Base-by-base conservation (phyloP, 2,888 invertebrate genomes). In the Resseliella maxima region DNA sequence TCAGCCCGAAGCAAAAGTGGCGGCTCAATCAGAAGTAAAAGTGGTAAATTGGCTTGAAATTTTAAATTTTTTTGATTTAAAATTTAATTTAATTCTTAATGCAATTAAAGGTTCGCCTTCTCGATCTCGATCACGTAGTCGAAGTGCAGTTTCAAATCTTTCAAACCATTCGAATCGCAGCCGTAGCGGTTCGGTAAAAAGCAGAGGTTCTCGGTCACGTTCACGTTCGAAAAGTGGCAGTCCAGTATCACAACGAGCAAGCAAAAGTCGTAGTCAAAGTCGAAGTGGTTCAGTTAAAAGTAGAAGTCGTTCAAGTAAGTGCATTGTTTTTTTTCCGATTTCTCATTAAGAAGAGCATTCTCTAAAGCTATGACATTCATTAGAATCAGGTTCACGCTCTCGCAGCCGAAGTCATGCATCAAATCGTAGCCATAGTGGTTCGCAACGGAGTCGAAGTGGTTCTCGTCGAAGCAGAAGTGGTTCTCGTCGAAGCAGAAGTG, bases 81-180 rank as follows among this genome's bases (percentile, higher is more conserved):
- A n/a, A n/a, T n/a, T n/a, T n/a, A n/a, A n/a, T n/a, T n/a, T n/a
- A n/a, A n/a, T 12, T 8, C 41, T 41, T 12, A 41, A 8, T 41
- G 6, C 41, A 41, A 8, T 41, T 41, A 8, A 8, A 41, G 41
- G 41, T 12, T 90, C 87, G 87, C 89, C 85, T 85, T 85, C 50
- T 8, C 31, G 38, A 15, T 64, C 50, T 8, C 31, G 38, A 15
- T 64, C 85, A 27, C 31, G 81, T 27, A 86, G 86, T 72, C 50
- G 72, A 3, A 88, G 15, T 89, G 89, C 72, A 87, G n/a, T n/a
- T n/a, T 90, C 87, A 89, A 87, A 88, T 86, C 88, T 88, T 12
- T 41, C 85, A n/a, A 45, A 45, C 12, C 45, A 12, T 12, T 45
- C 45, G 45, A 45, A 45, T 45, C 45, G 87, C 38, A 87, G 85